Percentiles rank a stretch among this genome's conserved stretches.
phyloP scores from a whole-genome alignment of 2,113 vertebrate species.

The Sitta europaea region DNA sequence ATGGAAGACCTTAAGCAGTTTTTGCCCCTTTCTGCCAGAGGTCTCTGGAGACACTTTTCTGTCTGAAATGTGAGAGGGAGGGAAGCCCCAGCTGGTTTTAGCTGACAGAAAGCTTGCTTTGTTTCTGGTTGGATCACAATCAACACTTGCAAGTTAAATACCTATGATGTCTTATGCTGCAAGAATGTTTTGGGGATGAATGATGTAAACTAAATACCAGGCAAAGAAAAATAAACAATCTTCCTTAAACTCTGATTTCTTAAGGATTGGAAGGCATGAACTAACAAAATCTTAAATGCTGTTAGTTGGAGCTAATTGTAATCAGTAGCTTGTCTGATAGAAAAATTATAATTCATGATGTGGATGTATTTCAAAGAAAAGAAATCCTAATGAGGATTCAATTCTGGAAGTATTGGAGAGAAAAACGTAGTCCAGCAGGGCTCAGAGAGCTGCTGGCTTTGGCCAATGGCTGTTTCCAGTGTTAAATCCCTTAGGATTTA shows the following conservation, averaged over 20 bases:
- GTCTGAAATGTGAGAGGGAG: not conserved
- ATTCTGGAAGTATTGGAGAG: not conserved
- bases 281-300: not conserved
- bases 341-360: not conserved
- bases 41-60: not conserved
- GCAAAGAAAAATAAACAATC: not conserved
- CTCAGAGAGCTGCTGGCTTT: not conserved
- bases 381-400: not conserved
- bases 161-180: not conserved
- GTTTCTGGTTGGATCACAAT: not conserved
- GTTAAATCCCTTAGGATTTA: not conserved
- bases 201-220: not conserved
- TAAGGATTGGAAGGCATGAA: not conserved
- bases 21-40: not conserved
- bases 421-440: not conserved
- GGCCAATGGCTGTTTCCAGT: not conserved
- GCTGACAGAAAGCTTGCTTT: not conserved
- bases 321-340: not conserved
- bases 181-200: not conserved
- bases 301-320: not conserved
- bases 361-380: not conserved
- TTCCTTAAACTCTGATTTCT: not conserved
- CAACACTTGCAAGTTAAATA: not conserved
- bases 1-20: not conserved
- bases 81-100: not conserved